Evolutionary conservation across 2,888 invertebrate species (phyloP).

Genomic region (Hetaerina titia): DNA sequence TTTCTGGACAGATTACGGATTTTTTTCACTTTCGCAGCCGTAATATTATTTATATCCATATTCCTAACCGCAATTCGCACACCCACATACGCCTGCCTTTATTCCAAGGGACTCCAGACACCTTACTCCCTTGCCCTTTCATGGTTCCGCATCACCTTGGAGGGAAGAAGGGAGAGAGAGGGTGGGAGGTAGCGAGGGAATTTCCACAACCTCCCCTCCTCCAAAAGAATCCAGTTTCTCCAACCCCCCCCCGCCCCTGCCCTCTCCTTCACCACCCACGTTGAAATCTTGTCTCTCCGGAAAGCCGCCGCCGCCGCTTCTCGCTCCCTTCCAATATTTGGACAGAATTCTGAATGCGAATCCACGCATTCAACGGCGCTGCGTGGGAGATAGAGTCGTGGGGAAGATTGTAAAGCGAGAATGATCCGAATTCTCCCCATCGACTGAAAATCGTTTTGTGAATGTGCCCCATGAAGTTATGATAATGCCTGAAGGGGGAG

Average conservation of each 20-base stretch:
- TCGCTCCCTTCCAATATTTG: neutral
- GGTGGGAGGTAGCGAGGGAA: neutral
- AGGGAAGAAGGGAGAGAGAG: neutral
- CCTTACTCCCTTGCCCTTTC: no score
- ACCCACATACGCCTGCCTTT: neutral
- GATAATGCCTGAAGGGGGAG: neutral
- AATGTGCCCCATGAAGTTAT: slow-evolving; percentile 3
- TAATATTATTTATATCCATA: neutral
- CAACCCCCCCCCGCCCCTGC: neutral
- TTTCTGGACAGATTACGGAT: neutral
- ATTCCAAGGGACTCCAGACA: no score
- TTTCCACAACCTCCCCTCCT: neutral
- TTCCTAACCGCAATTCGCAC: neutral
- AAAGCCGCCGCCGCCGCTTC: no score
- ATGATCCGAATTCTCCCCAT: neutral
- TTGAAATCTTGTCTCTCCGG: neutral
- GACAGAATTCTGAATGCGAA: neutral
- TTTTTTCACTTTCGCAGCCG: neutral
- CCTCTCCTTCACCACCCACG: neutral
- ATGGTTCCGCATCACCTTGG: neutral
- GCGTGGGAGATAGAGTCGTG: neutral
- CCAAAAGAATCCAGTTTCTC: neutral
- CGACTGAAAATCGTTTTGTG: neutral
- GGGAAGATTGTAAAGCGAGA: neutral
- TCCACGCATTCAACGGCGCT: neutral